Percentiles rank a stretch among this genome's conserved stretches.
Evolutionary conservation across 2,888 invertebrate genomes (phyloP).

Genomic region (Ornithoptera priamus): DNA sequence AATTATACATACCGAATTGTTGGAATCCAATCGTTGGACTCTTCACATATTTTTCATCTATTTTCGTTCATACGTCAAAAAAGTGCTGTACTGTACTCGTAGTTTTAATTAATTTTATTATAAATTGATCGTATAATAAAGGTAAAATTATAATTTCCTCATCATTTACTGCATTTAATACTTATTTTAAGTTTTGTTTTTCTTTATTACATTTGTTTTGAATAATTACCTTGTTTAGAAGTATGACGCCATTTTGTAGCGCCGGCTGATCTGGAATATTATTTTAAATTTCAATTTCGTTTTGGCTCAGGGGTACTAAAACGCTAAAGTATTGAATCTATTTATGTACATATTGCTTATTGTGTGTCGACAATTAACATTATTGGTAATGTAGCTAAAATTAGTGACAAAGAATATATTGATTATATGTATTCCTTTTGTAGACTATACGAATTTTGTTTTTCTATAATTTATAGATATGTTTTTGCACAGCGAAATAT

Average conservation of each 20-base stretch:
- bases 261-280: constrained; percentile 77
- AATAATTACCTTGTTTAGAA: constrained; percentile 64
- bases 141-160: constrained; percentile 47
- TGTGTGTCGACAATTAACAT: neutral
- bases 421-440: constrained; percentile 29
- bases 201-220: constrained; percentile 18
- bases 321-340: constrained; percentile 43
- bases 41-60: constrained; percentile 39
- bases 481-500: neutral
- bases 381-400: neutral
- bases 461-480: constrained; percentile 1
- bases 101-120: constrained; percentile 57
- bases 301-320: constrained; percentile 8
- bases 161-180: constrained; percentile 7
- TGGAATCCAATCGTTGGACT: neutral
- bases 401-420: constrained; percentile 23
- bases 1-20: neutral
- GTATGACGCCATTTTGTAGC: constrained; percentile 79
- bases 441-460: constrained; percentile 6
- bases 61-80: constrained; percentile 65
- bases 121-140: constrained; percentile 54
- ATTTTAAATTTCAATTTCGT: constrained; percentile 54
- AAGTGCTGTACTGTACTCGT: constrained; percentile 66
- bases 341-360: constrained; percentile 30
- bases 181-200: constrained; percentile 31